These are phyloP conservation scores for Stenchaetothrips biformis DNA, from an alignment of 2,888 invertebrate species.

Conservation along the genomic window DNA sequence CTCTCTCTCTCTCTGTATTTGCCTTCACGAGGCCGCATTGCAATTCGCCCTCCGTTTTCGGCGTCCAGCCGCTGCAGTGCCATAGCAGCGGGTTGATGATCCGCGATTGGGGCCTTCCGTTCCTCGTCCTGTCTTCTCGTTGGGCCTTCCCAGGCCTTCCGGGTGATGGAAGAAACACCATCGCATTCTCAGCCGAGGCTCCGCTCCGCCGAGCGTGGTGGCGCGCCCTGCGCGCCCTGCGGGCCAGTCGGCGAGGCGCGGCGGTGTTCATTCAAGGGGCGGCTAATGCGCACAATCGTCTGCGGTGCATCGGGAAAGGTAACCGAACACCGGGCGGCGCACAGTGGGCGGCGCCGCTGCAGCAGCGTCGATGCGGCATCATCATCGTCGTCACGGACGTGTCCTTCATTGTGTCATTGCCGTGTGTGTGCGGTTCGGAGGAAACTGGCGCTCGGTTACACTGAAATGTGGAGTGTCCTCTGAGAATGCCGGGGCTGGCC, in stretches of 20 bases:
- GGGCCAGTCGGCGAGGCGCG: too few species aligned
- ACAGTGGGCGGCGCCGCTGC: too few species aligned
- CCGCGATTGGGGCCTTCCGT: too few species aligned
- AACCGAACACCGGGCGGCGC: not conserved
- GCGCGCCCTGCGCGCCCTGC: too few species aligned
- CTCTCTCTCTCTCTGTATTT: not conserved
- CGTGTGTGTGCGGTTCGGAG: not conserved
- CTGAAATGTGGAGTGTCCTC: slow-evolving; percentile 23
- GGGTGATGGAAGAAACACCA: slow-evolving; percentile 24
- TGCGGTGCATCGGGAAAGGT: not conserved
- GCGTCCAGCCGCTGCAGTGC: not conserved
- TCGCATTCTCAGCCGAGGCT: not conserved
- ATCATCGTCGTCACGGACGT: not conserved
- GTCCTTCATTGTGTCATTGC: not conserved
- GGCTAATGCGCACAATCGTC: not conserved
- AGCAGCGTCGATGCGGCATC: too few species aligned
- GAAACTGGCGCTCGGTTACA: slow-evolving; percentile 18
- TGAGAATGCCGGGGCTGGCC: not conserved
- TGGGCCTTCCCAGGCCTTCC: not conserved
- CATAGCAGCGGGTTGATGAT: too few species aligned
- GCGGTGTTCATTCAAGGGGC: not conserved
- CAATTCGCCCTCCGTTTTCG: not conserved
- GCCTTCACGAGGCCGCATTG: not conserved
- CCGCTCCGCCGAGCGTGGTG: too few species aligned
- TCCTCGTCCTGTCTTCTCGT: too few species aligned